Conservation (phyloP, 2,888 invertebrate genomes). For the Maniola hyperantus region DNA sequence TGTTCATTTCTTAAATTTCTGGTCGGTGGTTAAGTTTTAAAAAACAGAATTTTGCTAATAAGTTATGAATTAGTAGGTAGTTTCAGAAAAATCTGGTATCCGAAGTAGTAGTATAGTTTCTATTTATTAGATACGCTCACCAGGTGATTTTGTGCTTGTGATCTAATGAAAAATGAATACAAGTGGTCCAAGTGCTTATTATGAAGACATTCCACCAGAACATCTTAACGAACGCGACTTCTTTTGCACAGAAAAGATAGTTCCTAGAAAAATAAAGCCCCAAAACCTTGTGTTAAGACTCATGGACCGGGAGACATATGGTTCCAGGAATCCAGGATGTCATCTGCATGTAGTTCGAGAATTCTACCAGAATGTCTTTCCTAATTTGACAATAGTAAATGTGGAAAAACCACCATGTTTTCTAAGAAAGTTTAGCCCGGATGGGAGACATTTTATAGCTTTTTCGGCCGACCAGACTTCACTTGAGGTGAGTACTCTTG, state of each 20-base stretch:
- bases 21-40: too few species aligned
- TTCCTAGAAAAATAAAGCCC: slow-evolving; percentile 87
- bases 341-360: slow-evolving; percentile 90
- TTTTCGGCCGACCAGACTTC: slow-evolving; percentile 95
- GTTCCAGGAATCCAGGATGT: slow-evolving; percentile 86
- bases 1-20: too few species aligned
- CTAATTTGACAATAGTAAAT: slow-evolving; percentile 95
- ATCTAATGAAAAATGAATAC: slow-evolving; percentile 54
- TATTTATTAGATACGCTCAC: neutral
- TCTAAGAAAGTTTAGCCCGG: slow-evolving; percentile 96
- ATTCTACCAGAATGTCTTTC: slow-evolving; percentile 96
- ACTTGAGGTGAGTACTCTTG: slow-evolving; percentile 82
- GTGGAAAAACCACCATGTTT: slow-evolving; percentile 97
- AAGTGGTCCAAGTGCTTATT: slow-evolving; percentile 60
- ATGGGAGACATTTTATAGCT: slow-evolving; percentile 93
- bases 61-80: too few species aligned
- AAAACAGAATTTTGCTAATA: too few species aligned
- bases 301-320: slow-evolving; percentile 88
- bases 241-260: slow-evolving; percentile 79
- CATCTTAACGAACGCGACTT: slow-evolving; percentile 68
- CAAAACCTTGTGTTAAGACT: slow-evolving; percentile 92
- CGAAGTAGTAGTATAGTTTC: too few species aligned
- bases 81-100: too few species aligned
- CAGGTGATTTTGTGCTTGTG: neutral
- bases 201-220: slow-evolving; percentile 75